These are phyloP conservation scores for Amphibalanus amphitrite DNA, from an alignment of 1,140 invertebrate species.

Conservation along the genomic window DNA sequence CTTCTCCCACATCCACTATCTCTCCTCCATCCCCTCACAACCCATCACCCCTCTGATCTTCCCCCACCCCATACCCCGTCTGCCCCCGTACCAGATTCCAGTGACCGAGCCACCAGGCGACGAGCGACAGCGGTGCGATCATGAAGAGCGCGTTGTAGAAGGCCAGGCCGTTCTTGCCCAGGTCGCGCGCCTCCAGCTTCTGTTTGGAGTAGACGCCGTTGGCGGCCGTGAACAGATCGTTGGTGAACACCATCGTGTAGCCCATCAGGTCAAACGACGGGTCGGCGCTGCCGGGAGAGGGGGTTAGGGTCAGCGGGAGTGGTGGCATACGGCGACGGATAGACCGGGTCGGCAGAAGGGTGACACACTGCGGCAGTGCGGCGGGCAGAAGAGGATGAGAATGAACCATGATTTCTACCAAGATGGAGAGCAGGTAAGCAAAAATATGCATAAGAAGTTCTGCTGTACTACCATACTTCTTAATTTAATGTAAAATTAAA, in stretches of 20 bases:
- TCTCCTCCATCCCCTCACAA: too few relatives aligned
- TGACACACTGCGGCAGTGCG: background rate
- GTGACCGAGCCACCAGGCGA: slow-evolving; percentile 47
- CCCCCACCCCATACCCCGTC: too few relatives aligned
- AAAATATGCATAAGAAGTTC: too few relatives aligned
- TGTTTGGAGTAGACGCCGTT: slow-evolving; percentile 97
- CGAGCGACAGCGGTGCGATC: slow-evolving; percentile 55
- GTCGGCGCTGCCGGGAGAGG: slow-evolving; percentile 46
- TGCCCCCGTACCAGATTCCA: too few relatives aligned
- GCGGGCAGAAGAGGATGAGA: too few relatives aligned
- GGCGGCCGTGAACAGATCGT: slow-evolving; percentile 64
- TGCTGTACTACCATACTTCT: too few relatives aligned
- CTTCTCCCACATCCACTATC: too few relatives aligned
- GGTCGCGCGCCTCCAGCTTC: slow-evolving; percentile 78
- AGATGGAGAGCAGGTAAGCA: too few relatives aligned
- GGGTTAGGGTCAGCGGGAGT: background rate
- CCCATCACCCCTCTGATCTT: too few relatives aligned
- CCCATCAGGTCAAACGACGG: slow-evolving; percentile 77
- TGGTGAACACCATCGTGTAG: slow-evolving; percentile 75
- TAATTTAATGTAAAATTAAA: too few relatives aligned
- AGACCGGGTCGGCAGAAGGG: background rate
- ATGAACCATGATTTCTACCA: too few relatives aligned
- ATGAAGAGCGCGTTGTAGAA: slow-evolving; percentile 96
- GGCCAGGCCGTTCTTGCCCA: slow-evolving; percentile 91
- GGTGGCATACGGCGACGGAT: too few relatives aligned